Conservation (phyloP, 2,888 invertebrate species). For the Incurvaria masculella region DNA sequence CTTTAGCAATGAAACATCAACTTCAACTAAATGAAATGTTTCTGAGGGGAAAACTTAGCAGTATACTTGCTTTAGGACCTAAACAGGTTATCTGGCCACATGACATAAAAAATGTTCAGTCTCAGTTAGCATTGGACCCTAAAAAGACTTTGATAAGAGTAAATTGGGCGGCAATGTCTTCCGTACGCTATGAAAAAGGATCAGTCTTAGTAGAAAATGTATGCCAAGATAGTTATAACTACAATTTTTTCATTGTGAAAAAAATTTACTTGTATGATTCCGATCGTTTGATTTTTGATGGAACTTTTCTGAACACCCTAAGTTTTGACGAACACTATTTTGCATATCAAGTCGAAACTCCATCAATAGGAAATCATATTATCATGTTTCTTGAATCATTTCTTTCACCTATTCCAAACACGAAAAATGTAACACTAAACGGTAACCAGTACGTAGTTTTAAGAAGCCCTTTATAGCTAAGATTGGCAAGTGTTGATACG, state of each 20-base stretch:
- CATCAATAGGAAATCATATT: no score
- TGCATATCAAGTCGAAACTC: slow-evolving; percentile 2
- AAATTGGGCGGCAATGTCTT: slow-evolving; percentile 1
- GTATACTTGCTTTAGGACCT: not conserved
- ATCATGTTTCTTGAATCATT: no score
- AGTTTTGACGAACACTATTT: slow-evolving; percentile 3
- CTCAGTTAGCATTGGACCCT: not conserved
- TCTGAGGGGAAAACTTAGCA: not conserved
- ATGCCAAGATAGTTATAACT: not conserved
- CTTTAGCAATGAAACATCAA: slow-evolving; percentile 4
- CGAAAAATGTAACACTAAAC: no score
- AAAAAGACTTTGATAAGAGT: slow-evolving; percentile 1
- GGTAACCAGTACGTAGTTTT: no score
- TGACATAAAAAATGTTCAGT: not conserved
- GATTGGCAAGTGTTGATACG: no score
- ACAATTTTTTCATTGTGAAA: not conserved
- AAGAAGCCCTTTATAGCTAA: no score
- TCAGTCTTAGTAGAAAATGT: not conserved
- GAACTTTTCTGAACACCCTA: slow-evolving; percentile 1
- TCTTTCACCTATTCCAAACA: no score
- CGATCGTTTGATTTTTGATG: not conserved
- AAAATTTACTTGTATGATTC: slow-evolving; percentile 1
- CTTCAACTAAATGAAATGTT: slow-evolving; percentile 5
- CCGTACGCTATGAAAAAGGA: not conserved
- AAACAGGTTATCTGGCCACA: not conserved